Conservation (phyloP, 2,888 invertebrate species). For the Erebia epiphron region DNA sequence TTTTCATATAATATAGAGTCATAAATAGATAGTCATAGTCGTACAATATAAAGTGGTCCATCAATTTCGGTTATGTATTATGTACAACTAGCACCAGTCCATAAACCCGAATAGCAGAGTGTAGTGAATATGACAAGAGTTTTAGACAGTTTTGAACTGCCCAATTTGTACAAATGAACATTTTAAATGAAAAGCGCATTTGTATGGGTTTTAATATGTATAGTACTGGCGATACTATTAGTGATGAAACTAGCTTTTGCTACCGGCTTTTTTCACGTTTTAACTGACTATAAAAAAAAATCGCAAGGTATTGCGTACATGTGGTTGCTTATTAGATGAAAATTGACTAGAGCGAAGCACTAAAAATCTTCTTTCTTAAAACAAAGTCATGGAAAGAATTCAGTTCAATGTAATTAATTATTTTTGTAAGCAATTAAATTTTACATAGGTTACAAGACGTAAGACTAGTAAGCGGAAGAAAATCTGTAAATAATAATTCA, state of each 20-base stretch:
- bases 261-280: too few relatives aligned
- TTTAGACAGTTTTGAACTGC: constrained; percentile 24
- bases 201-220: not conserved
- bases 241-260: too few relatives aligned
- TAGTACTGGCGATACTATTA: too few relatives aligned
- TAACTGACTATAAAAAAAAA: too few relatives aligned
- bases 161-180: constrained; percentile 5
- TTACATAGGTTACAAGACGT: too few relatives aligned
- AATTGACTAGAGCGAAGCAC: too few relatives aligned
- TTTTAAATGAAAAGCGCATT: not conserved
- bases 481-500: not conserved
- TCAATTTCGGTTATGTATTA: constrained; percentile 17
- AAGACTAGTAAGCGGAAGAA: not conserved
- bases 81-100: constrained; percentile 17
- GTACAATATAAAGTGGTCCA: constrained; percentile 4
- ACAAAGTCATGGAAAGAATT: too few relatives aligned
- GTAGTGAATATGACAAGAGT: constrained; percentile 22
- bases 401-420: too few relatives aligned
- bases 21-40: constrained; percentile 9
- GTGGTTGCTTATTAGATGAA: too few relatives aligned
- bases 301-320: too few relatives aligned
- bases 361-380: too few relatives aligned
- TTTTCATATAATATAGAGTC: not conserved
- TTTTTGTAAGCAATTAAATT: too few relatives aligned
- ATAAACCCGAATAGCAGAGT: constrained; percentile 28